These are phyloP conservation scores for Hypothenemus hampei DNA, from an alignment of 1,140 invertebrate species.

Conservation along the genomic window DNA sequence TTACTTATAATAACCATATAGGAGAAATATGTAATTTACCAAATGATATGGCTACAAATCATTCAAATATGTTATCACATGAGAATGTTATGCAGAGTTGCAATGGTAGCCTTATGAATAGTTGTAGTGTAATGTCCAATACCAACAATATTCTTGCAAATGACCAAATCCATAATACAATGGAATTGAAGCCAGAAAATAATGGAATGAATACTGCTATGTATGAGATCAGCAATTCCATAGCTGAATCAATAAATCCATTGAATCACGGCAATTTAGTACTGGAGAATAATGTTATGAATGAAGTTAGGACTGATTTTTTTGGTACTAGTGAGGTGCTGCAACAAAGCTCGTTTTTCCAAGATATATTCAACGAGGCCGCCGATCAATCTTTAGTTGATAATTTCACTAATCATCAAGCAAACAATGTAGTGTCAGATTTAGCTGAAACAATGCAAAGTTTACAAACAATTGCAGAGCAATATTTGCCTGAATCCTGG, in stretches of 20 bases:
- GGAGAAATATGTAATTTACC: slow-evolving; percentile 16
- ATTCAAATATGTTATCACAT: slow-evolving; percentile 7
- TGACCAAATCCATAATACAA: background rate
- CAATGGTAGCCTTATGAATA: slow-evolving; percentile 2
- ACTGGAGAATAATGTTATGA: slow-evolving; percentile 21
- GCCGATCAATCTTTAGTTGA: slow-evolving; percentile 39
- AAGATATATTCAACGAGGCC: slow-evolving; percentile 43
- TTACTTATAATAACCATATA: slow-evolving; percentile 13
- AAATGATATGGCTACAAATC: slow-evolving; percentile 1
- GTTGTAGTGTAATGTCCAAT: slow-evolving; percentile 11
- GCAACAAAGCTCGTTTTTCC: slow-evolving; percentile 41
- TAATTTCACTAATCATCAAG: slow-evolving; percentile 39
- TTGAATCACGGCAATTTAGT: slow-evolving; percentile 16
- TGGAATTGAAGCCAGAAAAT: slow-evolving; percentile 2
- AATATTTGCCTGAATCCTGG: slow-evolving; percentile 39
- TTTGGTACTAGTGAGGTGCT: slow-evolving; percentile 37
- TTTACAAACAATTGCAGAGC: slow-evolving; percentile 44
- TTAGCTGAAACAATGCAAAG: slow-evolving; percentile 45
- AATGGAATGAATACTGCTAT: slow-evolving; percentile 8
- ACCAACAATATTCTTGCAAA: background rate
- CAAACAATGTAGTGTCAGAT: slow-evolving; percentile 38
- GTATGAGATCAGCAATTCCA: slow-evolving; percentile 7
- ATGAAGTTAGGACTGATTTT: slow-evolving; percentile 36
- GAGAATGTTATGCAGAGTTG: slow-evolving; percentile 13
- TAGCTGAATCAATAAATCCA: slow-evolving; percentile 6